Evolutionary conservation across 1,140 invertebrate species (phyloP).

Genomic region (Drosophila bocki): DNA sequence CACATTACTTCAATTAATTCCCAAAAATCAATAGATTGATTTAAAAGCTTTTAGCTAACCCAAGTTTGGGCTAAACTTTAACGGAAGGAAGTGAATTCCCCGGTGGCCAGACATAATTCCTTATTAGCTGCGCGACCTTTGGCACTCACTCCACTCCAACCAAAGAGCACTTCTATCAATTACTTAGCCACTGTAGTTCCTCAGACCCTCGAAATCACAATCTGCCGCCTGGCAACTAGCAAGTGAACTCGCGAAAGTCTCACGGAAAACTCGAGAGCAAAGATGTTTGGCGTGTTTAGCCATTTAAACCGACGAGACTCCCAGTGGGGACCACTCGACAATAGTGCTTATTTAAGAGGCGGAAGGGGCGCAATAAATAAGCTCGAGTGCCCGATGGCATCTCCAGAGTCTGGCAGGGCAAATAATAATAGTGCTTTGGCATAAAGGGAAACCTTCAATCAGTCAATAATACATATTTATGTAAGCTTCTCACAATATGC

Average conservation of each 20-base stretch:
- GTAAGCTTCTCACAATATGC: constrained; percentile 14
- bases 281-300: constrained; percentile 41
- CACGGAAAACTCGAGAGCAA: constrained; percentile 13
- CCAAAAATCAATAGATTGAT: background rate
- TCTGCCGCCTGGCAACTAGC: constrained; percentile 32
- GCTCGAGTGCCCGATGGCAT: constrained; percentile 59
- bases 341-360: constrained; percentile 32
- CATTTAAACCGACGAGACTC: constrained; percentile 47
- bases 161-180: constrained; percentile 36
- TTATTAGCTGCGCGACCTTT: constrained; percentile 30
- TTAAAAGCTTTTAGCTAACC: background rate
- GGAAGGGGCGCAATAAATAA: constrained; percentile 61
- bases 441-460: constrained; percentile 62
- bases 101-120: constrained; percentile 13
- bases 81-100: constrained; percentile 3
- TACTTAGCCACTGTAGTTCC: constrained; percentile 34
- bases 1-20: background rate
- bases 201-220: constrained; percentile 26
- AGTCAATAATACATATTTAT: constrained; percentile 63
- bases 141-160: constrained; percentile 1
- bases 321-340: constrained; percentile 30
- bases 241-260: background rate
- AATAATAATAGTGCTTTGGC: constrained; percentile 54
- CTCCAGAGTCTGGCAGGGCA: constrained; percentile 41
- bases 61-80: background rate